Conservation (phyloP, 2,113 vertebrate genomes). For the Eretmochelys imbricata region DNA sequence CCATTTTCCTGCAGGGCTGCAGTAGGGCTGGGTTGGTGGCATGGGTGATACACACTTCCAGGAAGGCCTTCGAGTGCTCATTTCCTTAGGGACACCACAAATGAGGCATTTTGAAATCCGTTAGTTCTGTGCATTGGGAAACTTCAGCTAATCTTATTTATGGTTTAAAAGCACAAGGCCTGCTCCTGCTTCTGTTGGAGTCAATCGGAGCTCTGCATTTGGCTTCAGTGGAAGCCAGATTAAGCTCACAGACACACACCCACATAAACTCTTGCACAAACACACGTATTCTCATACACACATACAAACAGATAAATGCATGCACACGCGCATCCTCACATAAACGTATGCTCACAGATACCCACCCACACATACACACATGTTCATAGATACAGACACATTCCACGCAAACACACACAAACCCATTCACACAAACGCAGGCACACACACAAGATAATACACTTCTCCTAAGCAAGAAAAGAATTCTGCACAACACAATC, state of each 20-base stretch:
- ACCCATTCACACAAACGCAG: background rate
- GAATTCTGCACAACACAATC: background rate
- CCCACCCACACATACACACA: background rate
- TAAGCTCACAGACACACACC: background rate
- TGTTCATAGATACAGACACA: background rate
- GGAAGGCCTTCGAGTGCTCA: background rate
- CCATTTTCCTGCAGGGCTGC: constrained; percentile 33
- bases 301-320: background rate
- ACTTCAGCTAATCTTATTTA: background rate
- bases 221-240: background rate
- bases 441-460: background rate
- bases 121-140: background rate
- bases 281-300: background rate
- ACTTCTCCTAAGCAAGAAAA: background rate
- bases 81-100: background rate
- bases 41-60: background rate
- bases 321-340: background rate
- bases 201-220: background rate
- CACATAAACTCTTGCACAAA: background rate
- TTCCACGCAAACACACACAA: background rate
- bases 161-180: background rate
- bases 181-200: background rate
- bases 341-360: background rate
- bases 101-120: background rate
- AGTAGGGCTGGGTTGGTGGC: background rate